These are phyloP conservation scores for Nephrotoma guestfalica DNA, from an alignment of 2,888 invertebrate species.

Conservation along the genomic window DNA sequence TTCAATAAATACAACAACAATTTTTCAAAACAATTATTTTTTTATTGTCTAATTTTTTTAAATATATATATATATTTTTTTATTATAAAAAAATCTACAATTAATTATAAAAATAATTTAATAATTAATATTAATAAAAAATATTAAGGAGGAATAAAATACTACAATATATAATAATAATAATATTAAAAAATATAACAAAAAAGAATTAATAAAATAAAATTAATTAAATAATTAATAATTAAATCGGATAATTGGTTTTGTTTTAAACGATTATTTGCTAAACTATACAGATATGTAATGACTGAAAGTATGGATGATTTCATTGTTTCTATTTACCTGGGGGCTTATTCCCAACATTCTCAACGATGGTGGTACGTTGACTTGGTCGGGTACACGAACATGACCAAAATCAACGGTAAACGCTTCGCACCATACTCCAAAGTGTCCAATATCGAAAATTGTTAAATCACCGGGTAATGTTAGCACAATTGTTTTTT, in stretches of 20 bases:
- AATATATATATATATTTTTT: neutral
- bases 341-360: constrained; percentile 90
- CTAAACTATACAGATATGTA: neutral
- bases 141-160: neutral
- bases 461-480: constrained; percentile 79
- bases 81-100: neutral
- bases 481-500: constrained; percentile 78
- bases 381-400: constrained; percentile 52
- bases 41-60: neutral
- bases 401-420: constrained; percentile 87
- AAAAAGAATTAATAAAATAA: neutral
- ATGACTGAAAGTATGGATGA: constrained; percentile 19
- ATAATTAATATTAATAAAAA: neutral
- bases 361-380: constrained; percentile 80
- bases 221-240: neutral
- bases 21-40: neutral
- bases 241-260: neutral
- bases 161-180: neutral
- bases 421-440: constrained; percentile 87
- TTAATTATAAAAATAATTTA: neutral
- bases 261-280: neutral
- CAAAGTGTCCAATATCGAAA: constrained; percentile 85
- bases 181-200: neutral
- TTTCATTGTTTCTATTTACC: constrained; percentile 42
- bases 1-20: neutral